phyloP scores from a whole-genome alignment of 1,140 invertebrate species.

The Nomia melanderi region DNA sequence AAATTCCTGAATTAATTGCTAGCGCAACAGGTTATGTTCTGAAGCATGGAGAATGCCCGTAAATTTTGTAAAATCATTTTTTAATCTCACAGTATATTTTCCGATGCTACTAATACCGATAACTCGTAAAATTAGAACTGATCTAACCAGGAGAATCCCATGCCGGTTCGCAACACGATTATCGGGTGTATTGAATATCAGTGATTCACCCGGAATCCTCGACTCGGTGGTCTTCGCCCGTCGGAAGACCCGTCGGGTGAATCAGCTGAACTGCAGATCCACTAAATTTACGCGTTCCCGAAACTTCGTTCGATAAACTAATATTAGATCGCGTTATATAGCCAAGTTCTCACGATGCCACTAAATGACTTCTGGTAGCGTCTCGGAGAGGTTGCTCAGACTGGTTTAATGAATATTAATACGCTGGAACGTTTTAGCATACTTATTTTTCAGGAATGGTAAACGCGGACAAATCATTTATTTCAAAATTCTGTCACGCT shows the following conservation, averaged over 20 bases:
- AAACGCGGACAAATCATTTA: neutral
- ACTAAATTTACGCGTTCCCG: constrained; percentile 45
- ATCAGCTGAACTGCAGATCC: constrained; percentile 39
- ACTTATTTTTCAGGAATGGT: neutral
- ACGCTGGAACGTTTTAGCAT: neutral
- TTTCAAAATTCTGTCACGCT: neutral
- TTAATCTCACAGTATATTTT: neutral
- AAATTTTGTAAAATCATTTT: neutral
- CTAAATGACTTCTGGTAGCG: neutral
- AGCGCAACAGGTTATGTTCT: too few species aligned
- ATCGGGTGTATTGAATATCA: constrained; percentile 57
- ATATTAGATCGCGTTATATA: constrained; percentile 45
- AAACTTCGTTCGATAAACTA: constrained; percentile 49
- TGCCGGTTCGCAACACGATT: constrained; percentile 48
- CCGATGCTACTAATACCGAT: constrained; percentile 37
- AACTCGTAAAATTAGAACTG: constrained; percentile 73
- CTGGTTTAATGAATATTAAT: constrained; percentile 40
- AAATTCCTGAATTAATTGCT: too few species aligned
- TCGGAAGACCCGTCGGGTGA: constrained; percentile 43
- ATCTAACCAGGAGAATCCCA: constrained; percentile 61
- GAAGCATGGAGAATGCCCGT: too few species aligned
- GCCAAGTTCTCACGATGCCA: constrained; percentile 1
- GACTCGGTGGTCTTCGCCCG: constrained; percentile 48
- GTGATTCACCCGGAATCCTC: constrained; percentile 62
- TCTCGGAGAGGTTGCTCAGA: neutral